Percentiles rank a stretch among this genome's conserved stretches.
Conservation (phyloP, 2,888 invertebrate species). For the Acrobeloides nanus region DNA sequence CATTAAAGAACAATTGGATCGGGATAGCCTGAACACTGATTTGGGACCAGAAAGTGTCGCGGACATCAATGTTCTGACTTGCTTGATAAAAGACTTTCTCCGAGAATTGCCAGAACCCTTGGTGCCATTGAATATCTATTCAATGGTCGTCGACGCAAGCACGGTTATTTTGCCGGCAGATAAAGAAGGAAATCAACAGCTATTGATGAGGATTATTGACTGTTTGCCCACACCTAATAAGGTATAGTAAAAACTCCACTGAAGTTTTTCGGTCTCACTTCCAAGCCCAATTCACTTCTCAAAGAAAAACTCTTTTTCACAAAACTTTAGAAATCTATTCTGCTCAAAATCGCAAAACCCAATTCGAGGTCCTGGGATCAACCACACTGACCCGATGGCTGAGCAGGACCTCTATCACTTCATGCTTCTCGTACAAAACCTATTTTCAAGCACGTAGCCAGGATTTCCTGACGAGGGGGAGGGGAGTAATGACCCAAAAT, state of each 20-base stretch:
- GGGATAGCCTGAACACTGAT: conserved; percentile 59
- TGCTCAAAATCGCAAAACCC: too few relatives aligned
- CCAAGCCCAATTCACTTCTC: too few relatives aligned
- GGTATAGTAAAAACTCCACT: conserved; percentile 62
- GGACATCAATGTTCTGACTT: conserved; percentile 94
- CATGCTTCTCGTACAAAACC: too few relatives aligned
- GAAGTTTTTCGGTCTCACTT: too few relatives aligned
- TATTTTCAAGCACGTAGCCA: too few relatives aligned
- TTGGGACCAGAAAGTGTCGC: conserved; percentile 91
- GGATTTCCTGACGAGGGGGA: too few relatives aligned
- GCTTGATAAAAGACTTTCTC: conserved; percentile 72
- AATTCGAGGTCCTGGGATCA: too few relatives aligned
- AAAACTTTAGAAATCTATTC: too few relatives aligned
- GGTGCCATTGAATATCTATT: conserved; percentile 92
- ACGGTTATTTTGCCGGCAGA: conserved; percentile 87
- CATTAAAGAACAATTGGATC: conserved; percentile 20
- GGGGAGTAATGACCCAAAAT: too few relatives aligned
- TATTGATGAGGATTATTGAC: conserved; percentile 96
- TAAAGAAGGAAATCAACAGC: conserved; percentile 90
- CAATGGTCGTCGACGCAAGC: conserved; percentile 94
- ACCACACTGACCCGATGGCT: too few relatives aligned
- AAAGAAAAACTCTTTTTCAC: too few relatives aligned
- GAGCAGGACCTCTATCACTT: too few relatives aligned
- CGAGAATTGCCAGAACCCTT: conserved; percentile 94
- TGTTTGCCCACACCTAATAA: conserved; percentile 90